Evolutionary conservation across 2,888 invertebrate genomes (phyloP), one percentile per base, ranked within the genome.

Genomic region (Chromoteleia sp.): DNA sequence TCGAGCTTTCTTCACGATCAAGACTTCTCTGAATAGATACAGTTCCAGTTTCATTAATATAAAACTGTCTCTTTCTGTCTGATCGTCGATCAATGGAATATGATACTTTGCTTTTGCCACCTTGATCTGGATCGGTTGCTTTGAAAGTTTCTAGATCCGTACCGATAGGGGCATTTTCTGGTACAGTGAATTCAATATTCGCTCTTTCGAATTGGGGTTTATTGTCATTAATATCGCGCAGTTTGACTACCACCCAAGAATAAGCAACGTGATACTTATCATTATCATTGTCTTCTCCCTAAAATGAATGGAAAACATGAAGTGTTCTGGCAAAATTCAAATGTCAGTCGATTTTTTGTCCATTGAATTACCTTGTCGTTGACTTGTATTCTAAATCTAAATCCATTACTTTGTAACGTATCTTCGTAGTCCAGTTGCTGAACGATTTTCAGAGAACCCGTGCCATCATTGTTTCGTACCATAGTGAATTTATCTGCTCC

Each of bases 201-300:
- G 98, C 97, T 83, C 96, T 94, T 89, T 98, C 98, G 91, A 98
- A 98, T 89, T 96, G 96, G 3, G 99, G 99, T 91, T 97, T 97
- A 93, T 99, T 99, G 94, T 99, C 99, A 93, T 99, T 99, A 86
- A 97, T 97, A 92, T 99, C 99, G 79, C 97, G 94, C 78, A 99
- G 93, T 89, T 96, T 97, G 29, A 98, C 97, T 82, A 97, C 96
- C 73, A 98, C 98, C 97, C 97, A 98, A 0, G 98, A 98, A 92
- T 97, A 97, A 80, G 98, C 98, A 83, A 98, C 97, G 93, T 98
- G 98, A 91, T 98, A 97, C 92, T 98, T 98, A 92, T 99, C 99
- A 92, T 97, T 97, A 92, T 97, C 97, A 89, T 97, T 97, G 90
- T 98, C 97, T 93, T 98, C 98, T 25, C 97, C 98, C 94, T 93